Percentiles rank a stretch among this genome's conserved stretches.
Evolutionary conservation across 2,113 vertebrate genomes (phyloP).

Genomic region (Actinemys pallida): DNA sequence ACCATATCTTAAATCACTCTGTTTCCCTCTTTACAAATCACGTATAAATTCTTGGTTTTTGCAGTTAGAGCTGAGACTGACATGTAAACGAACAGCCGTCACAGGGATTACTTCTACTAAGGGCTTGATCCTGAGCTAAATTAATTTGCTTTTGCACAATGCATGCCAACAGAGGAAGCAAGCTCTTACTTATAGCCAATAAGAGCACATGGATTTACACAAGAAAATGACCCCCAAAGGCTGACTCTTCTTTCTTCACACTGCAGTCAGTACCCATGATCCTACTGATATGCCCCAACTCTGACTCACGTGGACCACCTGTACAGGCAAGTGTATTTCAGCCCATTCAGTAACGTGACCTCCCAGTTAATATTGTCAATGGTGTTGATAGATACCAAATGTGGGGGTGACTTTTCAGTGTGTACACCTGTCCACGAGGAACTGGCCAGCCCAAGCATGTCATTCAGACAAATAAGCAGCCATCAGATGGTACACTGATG

Average conservation of each 20-base stretch:
- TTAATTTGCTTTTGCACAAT: neutral
- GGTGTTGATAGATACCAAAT: neutral
- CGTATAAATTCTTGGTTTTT: neutral
- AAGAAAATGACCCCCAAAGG: neutral
- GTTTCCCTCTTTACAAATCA: neutral
- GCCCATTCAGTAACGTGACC: fast-evolving
- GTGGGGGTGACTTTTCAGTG: neutral
- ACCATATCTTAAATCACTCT: neutral
- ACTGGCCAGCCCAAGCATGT: neutral
- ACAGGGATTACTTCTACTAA: neutral
- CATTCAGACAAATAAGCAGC: neutral
- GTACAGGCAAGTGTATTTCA: fast-evolving
- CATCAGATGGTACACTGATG: neutral
- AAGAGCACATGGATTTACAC: fast-evolving
- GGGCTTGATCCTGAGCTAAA: neutral
- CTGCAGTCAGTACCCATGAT: neutral
- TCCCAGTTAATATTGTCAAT: neutral
- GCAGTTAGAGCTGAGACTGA: neutral
- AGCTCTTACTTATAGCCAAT: neutral
- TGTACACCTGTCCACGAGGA: neutral
- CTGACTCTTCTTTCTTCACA: neutral
- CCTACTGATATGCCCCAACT: neutral
- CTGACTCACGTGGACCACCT: neutral
- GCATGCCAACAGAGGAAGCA: neutral
- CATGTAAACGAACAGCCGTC: neutral